Evolutionary conservation across 2,888 invertebrate species (phyloP).

Genomic region (Lepeophtheirus nordmannii): DNA sequence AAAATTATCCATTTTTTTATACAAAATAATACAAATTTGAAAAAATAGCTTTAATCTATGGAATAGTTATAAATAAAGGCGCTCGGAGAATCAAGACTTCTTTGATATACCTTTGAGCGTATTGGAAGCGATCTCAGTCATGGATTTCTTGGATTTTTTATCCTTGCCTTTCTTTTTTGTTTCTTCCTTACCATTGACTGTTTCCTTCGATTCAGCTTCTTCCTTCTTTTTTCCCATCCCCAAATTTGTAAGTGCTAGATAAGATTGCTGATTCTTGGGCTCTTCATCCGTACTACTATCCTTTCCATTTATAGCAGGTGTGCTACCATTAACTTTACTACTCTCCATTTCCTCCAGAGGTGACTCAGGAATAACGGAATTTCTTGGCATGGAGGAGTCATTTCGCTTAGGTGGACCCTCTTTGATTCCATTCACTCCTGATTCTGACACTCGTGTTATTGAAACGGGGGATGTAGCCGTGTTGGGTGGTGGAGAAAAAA

Average conservation of each 20-base stretch:
- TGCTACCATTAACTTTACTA: not conserved
- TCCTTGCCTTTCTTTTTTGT: conserved; percentile 2
- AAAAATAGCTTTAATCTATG: not conserved
- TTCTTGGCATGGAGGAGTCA: not conserved
- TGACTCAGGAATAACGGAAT: not conserved
- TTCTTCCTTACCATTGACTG: not conserved
- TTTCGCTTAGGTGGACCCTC: not conserved
- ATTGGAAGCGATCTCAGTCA: not conserved
- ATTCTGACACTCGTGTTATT: not conserved
- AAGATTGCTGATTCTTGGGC: not conserved
- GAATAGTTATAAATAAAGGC: not conserved
- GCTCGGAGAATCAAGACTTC: not conserved
- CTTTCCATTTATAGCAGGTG: not conserved
- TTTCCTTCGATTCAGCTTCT: not conserved
- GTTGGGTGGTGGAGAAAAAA: conserved; percentile 12
- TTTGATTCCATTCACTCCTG: not conserved
- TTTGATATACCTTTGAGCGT: not conserved
- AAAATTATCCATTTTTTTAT: too few relatives aligned
- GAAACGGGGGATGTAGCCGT: not conserved
- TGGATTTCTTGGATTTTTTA: not conserved
- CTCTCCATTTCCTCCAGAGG: not conserved
- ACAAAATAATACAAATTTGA: too few relatives aligned
- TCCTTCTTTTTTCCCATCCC: conserved; percentile 13
- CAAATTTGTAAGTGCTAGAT: conserved; percentile 14
- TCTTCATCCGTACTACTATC: not conserved